Evolutionary conservation across 2,888 invertebrate species (phyloP), one percentile per base, ranked within the genome.

Genomic region (Macrophya alboannulata): DNA sequence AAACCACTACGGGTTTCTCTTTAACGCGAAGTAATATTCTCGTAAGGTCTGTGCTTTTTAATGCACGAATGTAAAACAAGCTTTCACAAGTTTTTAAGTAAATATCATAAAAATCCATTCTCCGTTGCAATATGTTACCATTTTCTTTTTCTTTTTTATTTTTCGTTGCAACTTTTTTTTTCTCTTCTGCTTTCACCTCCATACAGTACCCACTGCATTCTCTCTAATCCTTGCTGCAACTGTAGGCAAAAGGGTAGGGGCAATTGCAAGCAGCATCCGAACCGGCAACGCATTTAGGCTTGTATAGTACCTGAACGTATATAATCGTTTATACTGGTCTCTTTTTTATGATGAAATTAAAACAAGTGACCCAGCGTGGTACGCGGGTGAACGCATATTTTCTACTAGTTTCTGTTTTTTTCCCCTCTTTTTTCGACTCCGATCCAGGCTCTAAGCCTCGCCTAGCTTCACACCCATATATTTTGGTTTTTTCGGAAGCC

Each of bases 161-260:
- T 68, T 88, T 88, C 89, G 89, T 91, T 89, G 86, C 88, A 89
- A 90, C 87, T 88, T 89, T 89, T 90, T 85, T 76, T 59, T 37
- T 31, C 10, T 51, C 31, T 51, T 45, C 21, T 21, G 45, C n/a
- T 74, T 72, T 74, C 72, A 51, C 77, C 55, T 55, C 51, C 17
- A 77, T n/a, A 17, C 77, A 37, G 55, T 37, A 68, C 37, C 68
- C 68, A 37, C 68, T 68, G 68, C 37, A 55, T 51, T 9, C 55
- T 31, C 51, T 77, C 17, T 81, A 81, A 81, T 81, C 81, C 81
- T 51, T 62, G 62, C 43, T 37, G 62, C 40, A 21, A 62, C 59
- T 40, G 43, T 37, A 48, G 37, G 9, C 71, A 45, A 21, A 31
- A 77, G 31, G 55, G 77, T 48, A 81, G 81, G 40, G n/a, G 40